Evolutionary conservation across 1,140 invertebrate genomes (phyloP), one percentile per base, ranked within the genome.

Genomic region (Conus betulinus): DNA sequence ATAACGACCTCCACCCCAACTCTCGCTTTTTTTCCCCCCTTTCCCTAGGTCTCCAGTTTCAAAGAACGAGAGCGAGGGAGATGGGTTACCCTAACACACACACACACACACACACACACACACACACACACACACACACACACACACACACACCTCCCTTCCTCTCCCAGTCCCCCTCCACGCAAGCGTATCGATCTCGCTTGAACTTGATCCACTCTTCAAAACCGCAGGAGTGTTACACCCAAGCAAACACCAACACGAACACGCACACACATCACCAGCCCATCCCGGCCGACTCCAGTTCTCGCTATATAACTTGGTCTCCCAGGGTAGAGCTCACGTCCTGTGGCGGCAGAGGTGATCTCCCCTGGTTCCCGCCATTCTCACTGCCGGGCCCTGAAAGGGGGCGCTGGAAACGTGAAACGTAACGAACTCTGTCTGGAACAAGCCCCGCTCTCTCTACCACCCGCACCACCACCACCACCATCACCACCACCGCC

Each of bases 261-360:
- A 15, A 4, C 60, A 63, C 60, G 25, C 76, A 79, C 76, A 79
- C 76, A 25, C 76, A 6, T 20, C 11, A 20, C 4, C 76, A n/a
- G n/a, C 39, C 39, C 3, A 39, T 39, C 39, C 39, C 39, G 39
- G 39, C 39, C 39, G 39, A 17, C 53, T 7, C 51, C 3, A 53
- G 8, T 83, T 20, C n/a, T 51, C 63, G 84, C 84, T 85, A 85
- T 85, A 85, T 85, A 85, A 85, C 27, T 85, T 85, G 5, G 84
- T 85, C 71, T 85, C 84, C 84, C 60, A 85, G 71, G 11, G 84
- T 85, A 5, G 74, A 39, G 13, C n/a, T 20, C 7, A 60, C 13
- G 63, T 85, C 84, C 17, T 67, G 84, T 20, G 57, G 25, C 39
- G 15, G 57, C 57, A 60, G 57, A 10, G 7, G 15, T 51, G 84